Base-by-base conservation (phyloP, 2,888 invertebrate genomes). In the Drosophila affinis region DNA sequence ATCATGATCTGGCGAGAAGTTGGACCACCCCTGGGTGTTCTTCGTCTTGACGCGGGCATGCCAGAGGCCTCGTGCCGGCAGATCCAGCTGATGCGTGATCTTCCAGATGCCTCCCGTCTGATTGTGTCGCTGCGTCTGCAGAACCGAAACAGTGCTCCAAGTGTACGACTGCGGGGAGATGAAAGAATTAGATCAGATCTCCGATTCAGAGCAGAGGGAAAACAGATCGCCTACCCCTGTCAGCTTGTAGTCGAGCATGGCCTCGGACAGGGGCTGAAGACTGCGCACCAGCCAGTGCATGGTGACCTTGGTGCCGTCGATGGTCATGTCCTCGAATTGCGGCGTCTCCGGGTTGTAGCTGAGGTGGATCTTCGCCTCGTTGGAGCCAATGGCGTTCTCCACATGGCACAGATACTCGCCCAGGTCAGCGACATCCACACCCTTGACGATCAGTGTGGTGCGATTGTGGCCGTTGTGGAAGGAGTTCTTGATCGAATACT, bases 361-460 rank as follows among this genome's bases (percentile, higher is more conserved):
- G 14, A 92, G 75, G 48, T 89, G 83, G 3, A 91, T 76, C 18
- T 79, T 87, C 17, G 81, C 79, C 69, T 89, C 82, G n/a, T 84
- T 86, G 10, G 72, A 73, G 1, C 91, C 91, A 39, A 92, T 81
- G n/a, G 80, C 32, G 24, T 92, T 92, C 86, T 90, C 87, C 24
- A 89, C 96, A 62, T 94, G 93, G 90, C 97, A 97, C 1, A 95
- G 94, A 90, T 97, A 97, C 89, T 94, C 94, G 0, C 96, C 97
- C 71, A 96, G 94, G 91, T 97, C 97, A 0, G 93, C 90, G 49
- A 92, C 91, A 17, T 93, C 93, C 0, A 96, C 95, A 24, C 94
- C 93, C 34, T 95, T 93, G 76, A 97, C 94, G 32, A 95, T 92
- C 52, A 97, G 91, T 75, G 94, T 94, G 79, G 96, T 94, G 32